Percentiles rank a stretch among this genome's conserved stretches.
phyloP scores from a whole-genome alignment of 2,797 vertebrate species.

The Megaceryle alcyon region DNA sequence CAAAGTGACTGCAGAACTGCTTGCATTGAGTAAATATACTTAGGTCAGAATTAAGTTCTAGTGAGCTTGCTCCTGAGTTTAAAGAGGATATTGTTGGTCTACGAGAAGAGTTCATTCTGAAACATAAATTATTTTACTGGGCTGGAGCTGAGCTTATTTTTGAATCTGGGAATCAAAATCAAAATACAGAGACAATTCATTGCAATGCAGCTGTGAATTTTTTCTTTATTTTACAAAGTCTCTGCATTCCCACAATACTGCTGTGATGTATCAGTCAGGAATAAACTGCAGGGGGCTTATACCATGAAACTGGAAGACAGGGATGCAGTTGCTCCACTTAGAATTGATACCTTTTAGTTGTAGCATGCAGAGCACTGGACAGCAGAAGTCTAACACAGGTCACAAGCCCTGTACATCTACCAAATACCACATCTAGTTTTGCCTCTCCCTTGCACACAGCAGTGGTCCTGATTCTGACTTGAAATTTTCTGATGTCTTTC shows the following conservation, averaged over 20 bases:
- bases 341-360: not conserved
- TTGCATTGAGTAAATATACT: not conserved
- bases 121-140: not conserved
- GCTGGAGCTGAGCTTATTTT: not conserved
- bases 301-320: not conserved
- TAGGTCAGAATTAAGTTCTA: not conserved
- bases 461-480: not conserved
- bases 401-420: not conserved
- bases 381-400: not conserved
- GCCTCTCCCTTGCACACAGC: not conserved
- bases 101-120: not conserved
- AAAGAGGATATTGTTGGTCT: not conserved
- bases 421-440: not conserved
- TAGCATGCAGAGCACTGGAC: not conserved
- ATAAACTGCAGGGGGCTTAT: not conserved
- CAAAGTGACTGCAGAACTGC: not conserved
- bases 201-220: not conserved
- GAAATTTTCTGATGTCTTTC: not conserved
- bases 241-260: not conserved
- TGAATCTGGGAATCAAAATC: not conserved
- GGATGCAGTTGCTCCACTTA: not conserved
- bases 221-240: not conserved
- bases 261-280: not conserved
- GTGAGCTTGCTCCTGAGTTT: not conserved
- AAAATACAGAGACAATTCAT: not conserved